A percentile compares a stretch with the other conserved stretches of the same genome.
Conservation (phyloP, 2,797 vertebrate species). For the Anguilla marmorata region DNA sequence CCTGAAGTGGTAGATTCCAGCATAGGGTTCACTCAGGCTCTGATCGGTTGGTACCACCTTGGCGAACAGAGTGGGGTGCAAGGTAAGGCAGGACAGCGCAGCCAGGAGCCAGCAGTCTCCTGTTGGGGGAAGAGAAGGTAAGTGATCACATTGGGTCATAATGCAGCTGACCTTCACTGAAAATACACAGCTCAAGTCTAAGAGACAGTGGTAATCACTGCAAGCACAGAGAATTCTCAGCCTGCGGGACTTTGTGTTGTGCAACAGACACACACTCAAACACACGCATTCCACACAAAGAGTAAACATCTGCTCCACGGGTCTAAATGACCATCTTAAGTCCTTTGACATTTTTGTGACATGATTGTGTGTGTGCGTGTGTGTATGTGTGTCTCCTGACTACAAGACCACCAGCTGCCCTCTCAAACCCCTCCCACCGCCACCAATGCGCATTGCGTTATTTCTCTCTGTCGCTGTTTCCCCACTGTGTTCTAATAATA, state of each 20-base stretch:
- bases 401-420: neutral
- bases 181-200: neutral
- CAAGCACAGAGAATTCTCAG: neutral
- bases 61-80: constrained; percentile 69
- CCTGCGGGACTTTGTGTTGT: neutral
- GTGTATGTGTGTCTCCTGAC: constrained; percentile 7
- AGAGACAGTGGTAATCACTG: neutral
- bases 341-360: neutral
- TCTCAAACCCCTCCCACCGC: neutral
- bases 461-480: constrained; percentile 13
- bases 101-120: constrained; percentile 82
- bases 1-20: constrained; percentile 76
- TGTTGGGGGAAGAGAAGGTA: constrained; percentile 44
- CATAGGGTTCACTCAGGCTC: constrained; percentile 66
- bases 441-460: neutral
- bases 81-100: constrained; percentile 73
- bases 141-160: neutral
- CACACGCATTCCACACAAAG: constrained; percentile 44
- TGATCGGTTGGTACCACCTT: constrained; percentile 75
- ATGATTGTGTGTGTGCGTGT: neutral
- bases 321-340: constrained; percentile 13
- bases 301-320: constrained; percentile 48
- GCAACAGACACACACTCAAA: neutral
- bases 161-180: neutral
- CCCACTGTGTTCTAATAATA: neutral